Evolutionary conservation across 2,888 invertebrate species (phyloP), one percentile per base, ranked within the genome.

Genomic region (Eristalinus aeneus): DNA sequence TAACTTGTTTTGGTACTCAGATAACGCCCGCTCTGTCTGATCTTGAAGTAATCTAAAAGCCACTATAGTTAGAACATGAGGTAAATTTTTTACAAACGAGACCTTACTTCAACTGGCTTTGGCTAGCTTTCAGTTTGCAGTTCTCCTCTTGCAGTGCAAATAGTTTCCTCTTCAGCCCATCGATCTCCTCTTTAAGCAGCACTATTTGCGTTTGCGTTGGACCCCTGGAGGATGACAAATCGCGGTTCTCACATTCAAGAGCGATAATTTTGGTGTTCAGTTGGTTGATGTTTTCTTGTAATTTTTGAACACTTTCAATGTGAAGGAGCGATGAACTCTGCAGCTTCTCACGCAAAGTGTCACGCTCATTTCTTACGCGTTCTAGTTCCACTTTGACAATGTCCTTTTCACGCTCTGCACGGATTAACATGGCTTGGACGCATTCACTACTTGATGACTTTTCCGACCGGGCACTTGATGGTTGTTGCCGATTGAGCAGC

Each of bases 21-120:
- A 93, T 81, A 96, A 93, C 60, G 95, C 94, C 89, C 95, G 94
- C 91, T 97, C 96, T 4, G 96, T 96, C 93, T 97, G 96, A 89
- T 96, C 94, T 89, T 97, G 96, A 65, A 96, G 93, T 88, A 95
- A 94, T 91, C 96, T 97, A 74, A 16, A 46, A 46, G 16, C 0
- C 92, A 87, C 61, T 79, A 68, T 61, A 12, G 34, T 60, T 32
- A 60, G 0, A 20, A 60, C 20, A 56, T 11, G 27, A 36, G 16
- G n/a, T 22, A n/a, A 2, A 20, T 16, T 12, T 53, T 22, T 95
- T 89, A 95, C 5, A 0, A 10, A 22, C 22, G 53, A 56, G n/a
- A 2, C 89, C 91, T 91, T 89, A 95, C 95, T 94, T 94, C 20
- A 95, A 90, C 90, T 95, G 95, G 63, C 91, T 93, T 80, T 95